These are phyloP conservation scores for Gasterosteus aculeatus DNA, from an alignment of 2,113 vertebrate genomes.

Conservation along the genomic window DNA sequence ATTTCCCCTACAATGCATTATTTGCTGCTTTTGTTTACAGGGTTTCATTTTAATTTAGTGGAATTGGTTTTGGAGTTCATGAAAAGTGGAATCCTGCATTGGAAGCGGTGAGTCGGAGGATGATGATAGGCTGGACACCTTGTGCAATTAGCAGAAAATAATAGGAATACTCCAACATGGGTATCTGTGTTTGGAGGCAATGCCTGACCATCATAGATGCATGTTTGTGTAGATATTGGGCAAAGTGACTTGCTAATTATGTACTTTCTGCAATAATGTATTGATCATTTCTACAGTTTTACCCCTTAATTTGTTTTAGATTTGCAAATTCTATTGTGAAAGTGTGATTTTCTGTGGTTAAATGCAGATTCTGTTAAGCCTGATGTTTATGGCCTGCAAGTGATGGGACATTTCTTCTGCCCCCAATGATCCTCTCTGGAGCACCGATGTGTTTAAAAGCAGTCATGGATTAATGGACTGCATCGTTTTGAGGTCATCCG, in stretches of 20 bases:
- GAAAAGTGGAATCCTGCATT: constrained; percentile 70
- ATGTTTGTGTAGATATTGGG: constrained; percentile 83
- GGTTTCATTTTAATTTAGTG: constrained; percentile 75
- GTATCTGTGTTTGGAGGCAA: constrained; percentile 73
- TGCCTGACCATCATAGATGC: constrained; percentile 80
- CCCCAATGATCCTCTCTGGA: constrained; percentile 58
- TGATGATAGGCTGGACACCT: constrained; percentile 64
- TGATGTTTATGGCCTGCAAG: constrained; percentile 72
- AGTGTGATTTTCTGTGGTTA: constrained; percentile 79
- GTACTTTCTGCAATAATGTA: constrained; percentile 87
- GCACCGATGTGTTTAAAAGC: constrained; percentile 64
- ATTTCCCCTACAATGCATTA: constrained; percentile 78
- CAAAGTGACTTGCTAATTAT: constrained; percentile 84
- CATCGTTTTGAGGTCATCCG: constrained; percentile 69
- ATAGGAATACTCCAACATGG: constrained; percentile 68
- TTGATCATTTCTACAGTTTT: constrained; percentile 81
- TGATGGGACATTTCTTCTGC: constrained; percentile 52
- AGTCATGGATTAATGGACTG: constrained; percentile 64
- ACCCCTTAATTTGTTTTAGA: constrained; percentile 68
- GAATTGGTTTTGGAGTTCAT: constrained; percentile 70
- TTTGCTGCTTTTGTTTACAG: constrained; percentile 83
- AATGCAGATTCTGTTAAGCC: constrained; percentile 76
- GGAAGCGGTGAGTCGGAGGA: constrained; percentile 53
- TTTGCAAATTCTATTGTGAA: constrained; percentile 81
- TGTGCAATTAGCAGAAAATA: constrained; percentile 78